Percentiles rank a stretch among this genome's conserved stretches.
Conservation (phyloP, 2,888 invertebrate species). For the Eudasyphora cyanicolor region DNA sequence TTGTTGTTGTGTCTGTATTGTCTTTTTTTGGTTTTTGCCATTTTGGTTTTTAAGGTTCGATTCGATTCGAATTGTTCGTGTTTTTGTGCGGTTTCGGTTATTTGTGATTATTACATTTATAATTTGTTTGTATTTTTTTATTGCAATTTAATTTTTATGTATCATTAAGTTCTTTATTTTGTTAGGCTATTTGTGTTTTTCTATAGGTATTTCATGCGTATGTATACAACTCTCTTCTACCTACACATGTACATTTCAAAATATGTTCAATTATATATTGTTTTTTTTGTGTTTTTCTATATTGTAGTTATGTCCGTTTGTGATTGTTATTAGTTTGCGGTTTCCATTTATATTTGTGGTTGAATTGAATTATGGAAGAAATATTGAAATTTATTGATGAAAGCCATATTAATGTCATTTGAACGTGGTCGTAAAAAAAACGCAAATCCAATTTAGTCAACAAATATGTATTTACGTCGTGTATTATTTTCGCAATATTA, state of each 20-base stretch:
- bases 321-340: slow-evolving; percentile 51
- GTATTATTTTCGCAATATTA: neutral
- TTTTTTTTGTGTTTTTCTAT: neutral
- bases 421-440: slow-evolving; percentile 1
- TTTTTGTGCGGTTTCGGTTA: slow-evolving; percentile 23
- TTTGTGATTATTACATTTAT: slow-evolving; percentile 47
- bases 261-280: neutral
- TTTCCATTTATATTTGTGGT: slow-evolving; percentile 56
- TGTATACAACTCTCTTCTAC: neutral
- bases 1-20: neutral
- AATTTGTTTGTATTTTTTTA: slow-evolving; percentile 45
- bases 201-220: neutral
- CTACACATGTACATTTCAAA: no score
- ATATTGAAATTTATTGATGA: slow-evolving; percentile 27
- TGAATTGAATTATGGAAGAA: slow-evolving; percentile 57
- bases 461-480: neutral
- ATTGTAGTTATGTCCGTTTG: neutral
- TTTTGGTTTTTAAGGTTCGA: neutral
- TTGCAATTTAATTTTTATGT: slow-evolving; percentile 59
- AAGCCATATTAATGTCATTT: slow-evolving; percentile 7
- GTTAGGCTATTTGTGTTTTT: neutral
- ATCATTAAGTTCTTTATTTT: slow-evolving; percentile 53
- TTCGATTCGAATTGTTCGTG: slow-evolving; percentile 13
- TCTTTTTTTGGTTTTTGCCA: neutral
- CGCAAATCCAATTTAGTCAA: slow-evolving; percentile 13